A percentile compares a stretch with the other conserved stretches of the same genome.
Evolutionary conservation across 2,888 invertebrate genomes (phyloP).

Genomic region (Drosophila ezoana): DNA sequence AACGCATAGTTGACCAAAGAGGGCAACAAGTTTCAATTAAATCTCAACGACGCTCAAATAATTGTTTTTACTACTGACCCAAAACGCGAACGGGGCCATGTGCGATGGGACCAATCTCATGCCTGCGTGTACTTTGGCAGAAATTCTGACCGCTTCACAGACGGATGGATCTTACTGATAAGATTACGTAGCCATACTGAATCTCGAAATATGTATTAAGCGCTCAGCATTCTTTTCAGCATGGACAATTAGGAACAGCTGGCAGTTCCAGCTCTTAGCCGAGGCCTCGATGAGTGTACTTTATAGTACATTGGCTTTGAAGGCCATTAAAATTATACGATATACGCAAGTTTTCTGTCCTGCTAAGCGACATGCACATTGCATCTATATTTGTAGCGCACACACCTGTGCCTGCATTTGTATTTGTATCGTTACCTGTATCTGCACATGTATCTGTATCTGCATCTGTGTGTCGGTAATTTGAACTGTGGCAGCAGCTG

Average conservation of each 20-base stretch:
- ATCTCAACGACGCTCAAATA: conserved; percentile 48
- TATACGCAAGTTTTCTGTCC: conserved; percentile 10
- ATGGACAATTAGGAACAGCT: too few species aligned
- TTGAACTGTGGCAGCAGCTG: conserved; percentile 63
- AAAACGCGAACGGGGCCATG: conserved; percentile 42
- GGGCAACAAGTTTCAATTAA: conserved; percentile 55
- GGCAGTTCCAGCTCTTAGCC: too few species aligned
- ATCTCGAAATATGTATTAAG: background rate
- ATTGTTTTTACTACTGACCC: conserved; percentile 39
- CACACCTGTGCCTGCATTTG: background rate
- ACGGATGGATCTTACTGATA: conserved; percentile 11
- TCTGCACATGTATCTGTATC: conserved; percentile 13
- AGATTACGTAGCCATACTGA: background rate
- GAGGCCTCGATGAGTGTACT: background rate
- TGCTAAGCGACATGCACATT: conserved; percentile 15
- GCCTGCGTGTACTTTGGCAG: background rate
- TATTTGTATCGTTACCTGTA: conserved; percentile 25
- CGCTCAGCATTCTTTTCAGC: too few species aligned
- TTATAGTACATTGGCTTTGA: background rate
- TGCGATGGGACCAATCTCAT: conserved; percentile 5
- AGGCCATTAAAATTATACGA: conserved; percentile 1
- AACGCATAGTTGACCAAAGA: conserved; percentile 13
- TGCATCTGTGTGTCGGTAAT: conserved; percentile 47
- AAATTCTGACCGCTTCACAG: background rate
- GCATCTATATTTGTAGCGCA: conserved; percentile 16